A percentile compares a stretch with the other conserved stretches of the same genome.
Conservation (phyloP, 2,113 vertebrate species). For the Hypocryptadius cinnamomeus region DNA sequence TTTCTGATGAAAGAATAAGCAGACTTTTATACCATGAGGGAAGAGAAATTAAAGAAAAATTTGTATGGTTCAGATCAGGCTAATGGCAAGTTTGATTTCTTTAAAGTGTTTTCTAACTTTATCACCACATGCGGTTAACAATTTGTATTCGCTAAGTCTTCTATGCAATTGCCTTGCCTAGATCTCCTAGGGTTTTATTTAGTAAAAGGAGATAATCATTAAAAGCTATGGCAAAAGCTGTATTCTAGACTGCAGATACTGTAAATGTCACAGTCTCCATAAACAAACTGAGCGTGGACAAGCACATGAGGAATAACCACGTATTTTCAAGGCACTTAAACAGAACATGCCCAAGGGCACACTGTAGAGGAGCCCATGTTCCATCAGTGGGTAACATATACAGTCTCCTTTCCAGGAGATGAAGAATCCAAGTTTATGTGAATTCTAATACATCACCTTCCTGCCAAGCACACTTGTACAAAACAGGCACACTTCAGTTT, state of each 20-base stretch:
- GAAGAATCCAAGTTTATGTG: not conserved
- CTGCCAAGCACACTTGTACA: not conserved
- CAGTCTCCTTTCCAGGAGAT: not conserved
- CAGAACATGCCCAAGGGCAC: slow-evolving; percentile 2
- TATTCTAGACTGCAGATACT: not conserved
- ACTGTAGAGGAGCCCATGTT: not conserved
- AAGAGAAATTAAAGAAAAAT: slow-evolving; percentile 10
- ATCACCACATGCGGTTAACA: not conserved
- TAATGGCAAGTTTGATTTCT: not conserved
- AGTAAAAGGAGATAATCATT: not conserved
- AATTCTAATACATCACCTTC: not conserved
- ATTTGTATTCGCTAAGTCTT: not conserved
- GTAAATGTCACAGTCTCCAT: slow-evolving; percentile 17
- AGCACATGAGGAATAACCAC: not conserved
- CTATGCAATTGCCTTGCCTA: not conserved
- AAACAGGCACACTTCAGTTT: not conserved
- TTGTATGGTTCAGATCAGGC: not conserved
- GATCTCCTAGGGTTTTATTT: not conserved
- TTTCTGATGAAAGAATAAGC: slow-evolving; percentile 23
- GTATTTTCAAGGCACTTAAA: slow-evolving; percentile 25
- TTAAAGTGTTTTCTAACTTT: not conserved
- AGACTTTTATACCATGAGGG: not conserved
- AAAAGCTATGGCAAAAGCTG: slow-evolving; percentile 17
- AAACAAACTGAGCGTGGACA: not conserved
- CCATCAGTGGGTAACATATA: not conserved